Base-by-base conservation (phyloP, 2,888 invertebrate species). In the Thalpophila matura region DNA sequence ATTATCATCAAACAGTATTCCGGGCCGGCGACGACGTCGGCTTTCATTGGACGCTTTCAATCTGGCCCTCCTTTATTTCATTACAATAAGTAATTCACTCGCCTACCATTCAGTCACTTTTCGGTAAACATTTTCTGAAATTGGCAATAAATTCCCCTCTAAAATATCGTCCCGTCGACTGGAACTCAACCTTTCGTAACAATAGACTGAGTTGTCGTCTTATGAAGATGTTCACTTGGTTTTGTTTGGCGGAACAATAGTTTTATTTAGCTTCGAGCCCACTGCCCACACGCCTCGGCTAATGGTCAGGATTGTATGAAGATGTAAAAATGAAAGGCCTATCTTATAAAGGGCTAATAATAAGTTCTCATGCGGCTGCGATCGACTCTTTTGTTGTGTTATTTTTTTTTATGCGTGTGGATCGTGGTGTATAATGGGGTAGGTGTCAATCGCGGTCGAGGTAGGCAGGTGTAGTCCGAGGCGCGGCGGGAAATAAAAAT, bases 221-320 rank as follows among this genome's bases (percentile, higher is more conserved):
- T 86, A 94, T 94, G 91, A 94, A 94, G 94, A 94, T 93, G 93
- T 94, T 94, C 94, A 91, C 92, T 94, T 92, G 86, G 91, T 91
- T 92, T 94, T 94, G 93, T 94, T 92, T 86, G 85, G 83, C 79
- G 84, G 83, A 91, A 94, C 94, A 95, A 95, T 94, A 92, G 94
- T 93, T 94, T 93, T 95, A 94, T 95, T 94, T 93, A 93, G 92
- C 88, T 90, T 70, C 88, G 83, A 90, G 93, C 93, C 93, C 91
- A 90, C 93, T 94, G 91, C 94, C 95, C 94, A 94, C 94, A 93
- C 94, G 94, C 93, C 93, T 90, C 82, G 84, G 86, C 89, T 94
- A 95, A 95, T 95, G 92, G 94, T 84, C 83, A 89, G 91, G 87
- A 90, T 93, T 93, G 91, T 95, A 93, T 93, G 89, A 92, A 93